Evolutionary conservation across 23 tunicate genomes (phyloP), one percentile per base, ranked within the genome.

Genomic region (Trididemnum clinides): DNA sequence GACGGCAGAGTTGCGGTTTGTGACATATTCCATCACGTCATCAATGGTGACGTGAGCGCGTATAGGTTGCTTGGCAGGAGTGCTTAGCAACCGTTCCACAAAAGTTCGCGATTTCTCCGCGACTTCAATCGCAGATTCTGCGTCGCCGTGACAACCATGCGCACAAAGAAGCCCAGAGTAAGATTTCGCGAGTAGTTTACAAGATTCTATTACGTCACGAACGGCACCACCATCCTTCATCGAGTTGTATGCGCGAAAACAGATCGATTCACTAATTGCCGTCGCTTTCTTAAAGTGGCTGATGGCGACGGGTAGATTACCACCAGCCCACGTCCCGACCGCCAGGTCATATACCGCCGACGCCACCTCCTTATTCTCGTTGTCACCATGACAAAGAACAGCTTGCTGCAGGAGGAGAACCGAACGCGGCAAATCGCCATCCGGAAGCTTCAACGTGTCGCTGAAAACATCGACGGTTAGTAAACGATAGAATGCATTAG

Each of bases 371-470:
- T 86, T 84, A 22, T 35, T 34, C n/a, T 73, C 74, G 73, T 54
- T 85, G 28, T 50, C 59, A 18, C 77, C 87, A 38, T 73, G 76
- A 62, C 69, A 62, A n/a, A 90, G 69, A 51, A 91, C 34, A 2
- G 96, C 96, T 82, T 91, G 90, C 30, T 91, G 96, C 10, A 91
- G 87, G 33, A 86, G 86, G 28, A 76, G 62, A 0, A 51, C 80
- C 2, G 90, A 87, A 2, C 90, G 71, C 4, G 79, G 31, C 26
- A 72, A 83, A 51, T 91, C 87, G 4, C 74, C 72, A 12, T 58
- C 79, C 18, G 51, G 75, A 3, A 83, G 57, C 31, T 64, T 80
- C 30, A 86, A 70, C 25, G 78, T 77, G 51, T 77, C 64, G 28
- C 90, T 86, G 51, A 10, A 66, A 6, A 66, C 30, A 66, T 4